Percentiles rank a stretch among this genome's conserved stretches.
Conservation (phyloP, 2,113 vertebrate genomes). For the Strix uralensis region DNA sequence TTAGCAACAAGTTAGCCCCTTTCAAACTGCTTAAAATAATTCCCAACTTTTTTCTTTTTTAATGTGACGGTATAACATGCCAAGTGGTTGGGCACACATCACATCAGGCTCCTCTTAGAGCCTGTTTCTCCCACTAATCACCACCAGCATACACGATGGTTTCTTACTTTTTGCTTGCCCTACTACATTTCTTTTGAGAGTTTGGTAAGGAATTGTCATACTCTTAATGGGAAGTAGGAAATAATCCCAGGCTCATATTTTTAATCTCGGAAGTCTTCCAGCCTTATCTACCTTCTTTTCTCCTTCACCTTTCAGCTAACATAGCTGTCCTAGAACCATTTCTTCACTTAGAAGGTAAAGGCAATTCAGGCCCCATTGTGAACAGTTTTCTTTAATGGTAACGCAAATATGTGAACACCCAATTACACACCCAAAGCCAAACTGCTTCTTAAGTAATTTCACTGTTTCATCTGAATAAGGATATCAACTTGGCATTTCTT, state of each 20-base stretch:
- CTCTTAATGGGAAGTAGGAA: background rate
- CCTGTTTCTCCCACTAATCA: background rate
- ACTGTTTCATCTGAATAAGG: background rate
- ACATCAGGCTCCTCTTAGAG: background rate
- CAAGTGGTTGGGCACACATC: background rate
- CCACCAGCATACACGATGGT: background rate
- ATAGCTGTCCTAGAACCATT: background rate
- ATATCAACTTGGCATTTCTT: background rate
- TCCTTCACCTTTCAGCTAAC: background rate
- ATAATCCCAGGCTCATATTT: background rate
- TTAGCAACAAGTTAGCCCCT: background rate
- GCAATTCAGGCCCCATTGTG: background rate
- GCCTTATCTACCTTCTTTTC: background rate
- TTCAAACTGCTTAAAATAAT: background rate
- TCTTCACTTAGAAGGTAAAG: background rate
- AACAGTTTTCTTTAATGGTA: background rate
- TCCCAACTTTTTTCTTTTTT: background rate
- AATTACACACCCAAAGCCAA: background rate
- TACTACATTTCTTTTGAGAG: background rate
- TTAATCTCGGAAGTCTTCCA: background rate
- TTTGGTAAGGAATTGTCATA: background rate
- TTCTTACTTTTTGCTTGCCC: background rate
- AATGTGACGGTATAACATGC: background rate
- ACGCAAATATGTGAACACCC: background rate
- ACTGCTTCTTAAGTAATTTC: background rate